A percentile compares a stretch with the other conserved stretches of the same genome.
Evolutionary conservation across 2,797 vertebrate species (phyloP).

Genomic region (Sebastes minor): DNA sequence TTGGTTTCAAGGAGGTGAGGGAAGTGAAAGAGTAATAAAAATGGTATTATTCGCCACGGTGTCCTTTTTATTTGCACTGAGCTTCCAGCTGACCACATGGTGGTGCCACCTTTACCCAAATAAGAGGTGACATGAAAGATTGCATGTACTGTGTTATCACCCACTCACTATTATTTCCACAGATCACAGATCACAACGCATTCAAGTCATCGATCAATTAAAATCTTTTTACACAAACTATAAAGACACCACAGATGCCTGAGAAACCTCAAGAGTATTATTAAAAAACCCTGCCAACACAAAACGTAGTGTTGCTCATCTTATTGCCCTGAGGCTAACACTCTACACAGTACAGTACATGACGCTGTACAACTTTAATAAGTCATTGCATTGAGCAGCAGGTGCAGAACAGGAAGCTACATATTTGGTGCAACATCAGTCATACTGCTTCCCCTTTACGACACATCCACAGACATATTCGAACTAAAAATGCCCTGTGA

Average conservation of each 20-base stretch:
- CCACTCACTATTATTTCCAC: neutral
- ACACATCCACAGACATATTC: neutral
- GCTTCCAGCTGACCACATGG: constrained; percentile 21
- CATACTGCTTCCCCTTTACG: constrained; percentile 20
- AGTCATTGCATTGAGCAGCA: neutral
- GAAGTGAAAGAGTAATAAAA: constrained; percentile 1
- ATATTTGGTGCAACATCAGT: constrained; percentile 35
- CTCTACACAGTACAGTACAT: neutral
- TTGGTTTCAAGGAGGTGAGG: neutral
- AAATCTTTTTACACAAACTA: neutral
- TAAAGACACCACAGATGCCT: neutral
- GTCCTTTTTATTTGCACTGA: neutral
- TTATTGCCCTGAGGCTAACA: neutral
- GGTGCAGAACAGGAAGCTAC: constrained; percentile 64
- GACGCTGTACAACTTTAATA: neutral
- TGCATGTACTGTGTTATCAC: too few relatives aligned
- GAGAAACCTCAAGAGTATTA: neutral
- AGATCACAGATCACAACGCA: neutral
- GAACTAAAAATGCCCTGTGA: neutral
- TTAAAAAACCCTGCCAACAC: neutral
- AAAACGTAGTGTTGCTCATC: neutral
- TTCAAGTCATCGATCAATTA: neutral
- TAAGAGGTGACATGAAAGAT: neutral
- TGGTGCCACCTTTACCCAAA: constrained; percentile 38
- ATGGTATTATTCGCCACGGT: neutral